Evolutionary conservation across 2,113 vertebrate species (phyloP).

Genomic region (Etheostoma spectabile): DNA sequence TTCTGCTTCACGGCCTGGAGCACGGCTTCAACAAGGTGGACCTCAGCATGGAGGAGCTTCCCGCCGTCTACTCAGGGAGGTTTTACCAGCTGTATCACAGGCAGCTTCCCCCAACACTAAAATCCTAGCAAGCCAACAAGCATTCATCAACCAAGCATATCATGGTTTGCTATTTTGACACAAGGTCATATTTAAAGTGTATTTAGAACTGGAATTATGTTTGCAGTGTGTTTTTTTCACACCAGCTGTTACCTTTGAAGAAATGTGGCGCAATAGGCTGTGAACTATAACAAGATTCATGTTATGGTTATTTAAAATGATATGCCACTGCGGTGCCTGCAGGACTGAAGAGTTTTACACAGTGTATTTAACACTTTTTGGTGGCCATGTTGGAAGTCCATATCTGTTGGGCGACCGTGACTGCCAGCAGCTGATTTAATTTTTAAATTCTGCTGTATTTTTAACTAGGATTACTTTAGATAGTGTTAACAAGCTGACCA

Average conservation of each 20-base stretch:
- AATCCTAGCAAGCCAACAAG: constrained; percentile 12
- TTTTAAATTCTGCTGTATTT: neutral
- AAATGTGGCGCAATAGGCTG: constrained; percentile 3
- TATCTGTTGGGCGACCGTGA: neutral
- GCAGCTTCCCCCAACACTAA: constrained; percentile 76
- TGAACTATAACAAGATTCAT: neutral
- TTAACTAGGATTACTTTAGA: neutral
- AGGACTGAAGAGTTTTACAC: constrained; percentile 7
- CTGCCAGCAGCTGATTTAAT: neutral
- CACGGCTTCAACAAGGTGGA: constrained; percentile 90
- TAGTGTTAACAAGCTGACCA: neutral
- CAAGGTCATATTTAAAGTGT: constrained; percentile 21
- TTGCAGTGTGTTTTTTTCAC: constrained; percentile 13
- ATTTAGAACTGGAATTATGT: constrained; percentile 39
- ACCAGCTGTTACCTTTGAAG: constrained; percentile 12
- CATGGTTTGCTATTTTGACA: neutral
- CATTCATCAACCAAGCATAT: neutral
- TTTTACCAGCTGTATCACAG: constrained; percentile 93
- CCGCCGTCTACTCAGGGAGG: constrained; percentile 87
- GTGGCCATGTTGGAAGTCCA: neutral
- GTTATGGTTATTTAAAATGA: neutral
- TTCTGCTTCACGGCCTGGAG: constrained; percentile 88
- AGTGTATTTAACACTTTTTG: constrained; percentile 11
- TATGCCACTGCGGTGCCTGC: neutral
- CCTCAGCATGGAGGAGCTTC: constrained; percentile 87